Evolutionary conservation across 2,113 vertebrate species (phyloP).

Genomic region (Nesospiza acunhae): DNA sequence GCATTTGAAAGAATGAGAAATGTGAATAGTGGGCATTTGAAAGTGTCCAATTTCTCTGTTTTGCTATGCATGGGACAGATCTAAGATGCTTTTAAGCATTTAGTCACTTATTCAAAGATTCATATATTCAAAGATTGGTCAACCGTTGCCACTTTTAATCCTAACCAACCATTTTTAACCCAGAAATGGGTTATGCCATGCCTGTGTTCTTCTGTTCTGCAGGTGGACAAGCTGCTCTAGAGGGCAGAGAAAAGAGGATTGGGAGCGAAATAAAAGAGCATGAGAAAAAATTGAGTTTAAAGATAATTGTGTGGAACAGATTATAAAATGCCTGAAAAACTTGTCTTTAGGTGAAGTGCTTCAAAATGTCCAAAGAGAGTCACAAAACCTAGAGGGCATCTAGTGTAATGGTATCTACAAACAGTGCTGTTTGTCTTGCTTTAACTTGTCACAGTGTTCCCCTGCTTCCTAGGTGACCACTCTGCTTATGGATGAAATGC

Average conservation of each 20-base stretch:
- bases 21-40: not conserved
- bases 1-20: not conserved
- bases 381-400: not conserved
- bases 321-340: not conserved
- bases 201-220: not conserved
- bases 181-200: not conserved
- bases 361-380: not conserved
- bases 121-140: not conserved
- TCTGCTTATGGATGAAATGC: not conserved
- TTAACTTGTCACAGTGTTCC: not conserved
- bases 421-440: not conserved
- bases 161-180: not conserved
- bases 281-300: not conserved
- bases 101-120: not conserved
- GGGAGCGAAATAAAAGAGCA: not conserved
- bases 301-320: not conserved
- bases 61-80: not conserved
- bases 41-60: not conserved
- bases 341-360: not conserved
- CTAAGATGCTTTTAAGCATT: not conserved
- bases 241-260: not conserved
- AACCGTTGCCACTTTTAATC: not conserved
- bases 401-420: not conserved
- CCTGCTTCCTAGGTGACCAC: not conserved
- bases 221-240: not conserved